Conservation (phyloP, 1,140 invertebrate genomes). For the Halyomorpha halys region DNA sequence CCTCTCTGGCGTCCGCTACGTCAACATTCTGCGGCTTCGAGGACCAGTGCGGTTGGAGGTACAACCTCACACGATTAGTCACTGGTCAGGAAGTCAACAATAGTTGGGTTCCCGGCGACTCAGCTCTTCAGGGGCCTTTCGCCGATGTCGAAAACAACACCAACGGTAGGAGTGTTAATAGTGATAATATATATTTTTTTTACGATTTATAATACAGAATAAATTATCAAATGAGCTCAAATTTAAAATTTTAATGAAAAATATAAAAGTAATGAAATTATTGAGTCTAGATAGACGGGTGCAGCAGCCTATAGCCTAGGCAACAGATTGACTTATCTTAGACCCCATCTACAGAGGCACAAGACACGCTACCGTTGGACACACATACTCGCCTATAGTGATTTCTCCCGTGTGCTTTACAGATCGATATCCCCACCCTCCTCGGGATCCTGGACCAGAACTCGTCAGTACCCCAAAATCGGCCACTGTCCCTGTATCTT, state of each 20-base stretch:
- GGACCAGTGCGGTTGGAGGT: slow-evolving; percentile 26
- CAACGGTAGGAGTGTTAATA: slow-evolving; percentile 34
- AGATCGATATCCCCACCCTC: slow-evolving; percentile 10
- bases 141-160: slow-evolving; percentile 38
- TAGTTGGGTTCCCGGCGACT: slow-evolving; percentile 38
- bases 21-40: slow-evolving; percentile 26
- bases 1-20: not conserved
- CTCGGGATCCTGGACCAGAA: not conserved
- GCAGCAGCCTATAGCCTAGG: too few species aligned
- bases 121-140: slow-evolving; percentile 38
- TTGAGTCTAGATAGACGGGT: too few species aligned
- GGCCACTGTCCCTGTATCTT: too few species aligned
- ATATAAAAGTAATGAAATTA: too few species aligned
- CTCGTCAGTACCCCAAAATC: too few species aligned
- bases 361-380: not conserved
- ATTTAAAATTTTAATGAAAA: not conserved
- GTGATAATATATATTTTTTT: not conserved
- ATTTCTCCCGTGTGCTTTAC: not conserved
- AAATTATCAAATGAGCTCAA: not conserved
- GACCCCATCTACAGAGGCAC: not conserved
- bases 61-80: slow-evolving; percentile 33
- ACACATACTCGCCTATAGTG: slow-evolving; percentile 5
- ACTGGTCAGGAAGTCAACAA: slow-evolving; percentile 36
- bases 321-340: too few species aligned
- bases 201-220: not conserved